Conservation (phyloP, 2,797 vertebrate species). For the Chrysolophus pictus region DNA sequence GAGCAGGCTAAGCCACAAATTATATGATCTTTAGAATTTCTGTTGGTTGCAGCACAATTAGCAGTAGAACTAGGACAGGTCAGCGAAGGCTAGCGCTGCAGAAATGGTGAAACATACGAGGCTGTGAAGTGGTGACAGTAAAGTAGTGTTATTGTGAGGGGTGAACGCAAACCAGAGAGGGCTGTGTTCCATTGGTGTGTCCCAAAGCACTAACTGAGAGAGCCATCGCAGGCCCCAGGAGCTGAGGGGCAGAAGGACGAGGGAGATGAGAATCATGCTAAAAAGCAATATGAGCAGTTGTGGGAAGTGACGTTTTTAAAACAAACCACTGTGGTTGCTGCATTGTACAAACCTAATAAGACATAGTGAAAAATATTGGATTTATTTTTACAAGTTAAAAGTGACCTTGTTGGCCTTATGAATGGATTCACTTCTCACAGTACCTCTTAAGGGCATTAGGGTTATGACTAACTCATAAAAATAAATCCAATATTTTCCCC, state of each 20-base stretch:
- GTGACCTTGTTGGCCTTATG: conserved; percentile 80
- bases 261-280: conserved; percentile 5
- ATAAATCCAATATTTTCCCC: conserved; percentile 85
- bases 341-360: conserved; percentile 82
- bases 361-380: conserved; percentile 83
- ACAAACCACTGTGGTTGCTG: conserved; percentile 72
- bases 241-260: background rate
- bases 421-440: conserved; percentile 80
- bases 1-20: background rate
- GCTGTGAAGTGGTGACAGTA: background rate
- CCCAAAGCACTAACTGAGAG: conserved; percentile 1
- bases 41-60: background rate
- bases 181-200: accelerated
- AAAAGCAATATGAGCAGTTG: conserved; percentile 48
- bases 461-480: conserved; percentile 85
- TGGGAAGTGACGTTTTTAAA: conserved; percentile 66
- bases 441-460: conserved; percentile 82
- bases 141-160: background rate
- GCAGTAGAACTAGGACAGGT: background rate
- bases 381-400: conserved; percentile 85
- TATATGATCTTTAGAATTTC: background rate
- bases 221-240: background rate
- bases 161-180: background rate
- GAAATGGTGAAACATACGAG: background rate
- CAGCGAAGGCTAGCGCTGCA: background rate